Percentiles rank a stretch among this genome's conserved stretches.
These are phyloP conservation scores for Aphidoletes aphidimyza DNA, from an alignment of 2,888 invertebrate species.

Conservation along the genomic window DNA sequence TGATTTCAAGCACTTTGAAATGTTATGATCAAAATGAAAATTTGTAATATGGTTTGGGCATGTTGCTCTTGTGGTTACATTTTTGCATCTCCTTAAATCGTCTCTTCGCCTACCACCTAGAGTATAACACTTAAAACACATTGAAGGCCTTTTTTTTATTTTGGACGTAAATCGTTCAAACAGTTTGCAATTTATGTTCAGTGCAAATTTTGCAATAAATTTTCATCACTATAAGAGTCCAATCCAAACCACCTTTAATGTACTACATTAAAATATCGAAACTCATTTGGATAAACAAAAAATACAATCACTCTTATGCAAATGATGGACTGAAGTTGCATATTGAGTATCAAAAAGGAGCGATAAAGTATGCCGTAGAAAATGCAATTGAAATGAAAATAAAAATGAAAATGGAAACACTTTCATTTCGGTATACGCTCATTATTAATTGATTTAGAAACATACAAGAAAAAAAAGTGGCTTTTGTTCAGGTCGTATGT, in stretches of 20 bases:
- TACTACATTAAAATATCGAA: too few relatives aligned
- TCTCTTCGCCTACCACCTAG: background rate
- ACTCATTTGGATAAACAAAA: conserved; percentile 26
- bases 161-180: background rate
- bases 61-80: too few relatives aligned
- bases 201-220: background rate
- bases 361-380: background rate
- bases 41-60: too few relatives aligned
- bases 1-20: too few relatives aligned
- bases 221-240: conserved; percentile 24
- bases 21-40: too few relatives aligned
- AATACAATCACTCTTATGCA: conserved; percentile 30
- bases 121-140: background rate
- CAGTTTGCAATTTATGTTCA: conserved; percentile 8
- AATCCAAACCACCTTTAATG: too few relatives aligned
- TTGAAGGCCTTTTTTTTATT: background rate
- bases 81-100: too few relatives aligned
- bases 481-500: background rate
- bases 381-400: background rate
- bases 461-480: background rate
- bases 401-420: background rate
- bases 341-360: background rate
- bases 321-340: background rate
- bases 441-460: background rate
- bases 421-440: background rate